Base-by-base conservation (phyloP, 1,140 invertebrate genomes). In the Drosophila bipectinata region DNA sequence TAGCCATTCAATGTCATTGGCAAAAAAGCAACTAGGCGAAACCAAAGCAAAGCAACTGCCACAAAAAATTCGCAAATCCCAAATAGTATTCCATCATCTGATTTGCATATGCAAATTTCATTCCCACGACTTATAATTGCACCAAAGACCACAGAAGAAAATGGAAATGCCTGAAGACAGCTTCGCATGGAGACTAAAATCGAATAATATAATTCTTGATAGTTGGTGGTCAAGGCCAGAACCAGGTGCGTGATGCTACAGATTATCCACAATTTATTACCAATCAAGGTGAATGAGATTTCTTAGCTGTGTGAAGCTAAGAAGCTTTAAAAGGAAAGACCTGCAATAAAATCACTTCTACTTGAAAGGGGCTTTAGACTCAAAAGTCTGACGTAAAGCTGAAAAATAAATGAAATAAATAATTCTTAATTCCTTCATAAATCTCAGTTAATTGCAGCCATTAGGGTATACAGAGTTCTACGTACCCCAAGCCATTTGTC, bases 41-140 rank as follows among this genome's bases (percentile, higher is more conserved):
- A 41, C 32, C 52, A 41, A 62, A 60, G n/a, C 54, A 49, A 75
- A 21, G 32, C 49, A 39, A 61, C 41, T 62, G 12, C 14, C 39
- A 32, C 0, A 55, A 62, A 60, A 72, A 69, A 69, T 69, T 71
- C 30, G 72, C 77, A 61, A 71, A 72, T 71, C 62, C 21, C 45
- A 51, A 74, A 61, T 49, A 39, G 72, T 61, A 49, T 75, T 72
- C 57, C 66, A 82, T 75, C 76, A 73, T 49, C 52, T 3, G 15
- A 76, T 81, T 81, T 73, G 79, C 79, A 82, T 83, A 87, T 87
- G 82, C 83, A 87, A 87, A 87, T 87, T 69, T 57, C 56, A 76
- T 88, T 87, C 82, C 83, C 82, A 87, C 78, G 83, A 88, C 75
- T 87, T 85, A 82, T 78, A 85, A 85, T 82, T 87, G 60, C 58